Base-by-base conservation (phyloP, 2,888 invertebrate species). In the Lepidonotus clava region DNA sequence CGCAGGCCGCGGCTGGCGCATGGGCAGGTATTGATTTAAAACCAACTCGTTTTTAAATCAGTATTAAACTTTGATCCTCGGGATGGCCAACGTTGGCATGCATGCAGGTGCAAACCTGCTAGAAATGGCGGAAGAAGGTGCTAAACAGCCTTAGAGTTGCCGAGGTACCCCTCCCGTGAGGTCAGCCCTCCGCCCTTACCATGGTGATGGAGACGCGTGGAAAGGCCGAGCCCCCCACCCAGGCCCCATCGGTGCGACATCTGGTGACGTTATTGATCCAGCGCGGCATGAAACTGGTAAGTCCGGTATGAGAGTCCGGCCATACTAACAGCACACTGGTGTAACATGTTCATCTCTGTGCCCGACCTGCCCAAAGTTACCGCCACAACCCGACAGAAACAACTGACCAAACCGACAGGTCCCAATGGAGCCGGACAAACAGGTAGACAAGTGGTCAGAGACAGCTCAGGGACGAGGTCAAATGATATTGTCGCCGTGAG, bases 211-310 rank as follows among this genome's bases (percentile, higher is more conserved):
- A 34, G 71, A 4, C 21, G 36, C 34, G 36, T 18, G 38, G 36
- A 34, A 38, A n/a, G 18, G 18, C 21, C 38, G 71, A 34, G 71
- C 14, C 18, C 14, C 5, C 67, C 8, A 34, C 36, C 14, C n/a
- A n/a, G n/a, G 71, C 71, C 14, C 71, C 71, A 38, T 8, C 71
- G 34, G n/a, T 71, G 38, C 71, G 36, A 34, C 71, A 71, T 38
- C 71, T 71, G 71, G 71, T 71, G 71, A 18, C 36, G 6, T 34
- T 71, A 71, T 71, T 71, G 71, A 21, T 71, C 38, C 18, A 18
- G 14, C 36, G 71, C 36, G 71, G 71, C 2, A 0, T 71, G 34
- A 34, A 36, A 4, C 38, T 71, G 71, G 71, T 71, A 34, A 71
- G 71, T 71, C 6, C 28, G 1, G 61, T 18, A 32, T 4, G 28